Evolutionary conservation across 2,797 vertebrate genomes (phyloP).

Genomic region (Potorous gilbertii): DNA sequence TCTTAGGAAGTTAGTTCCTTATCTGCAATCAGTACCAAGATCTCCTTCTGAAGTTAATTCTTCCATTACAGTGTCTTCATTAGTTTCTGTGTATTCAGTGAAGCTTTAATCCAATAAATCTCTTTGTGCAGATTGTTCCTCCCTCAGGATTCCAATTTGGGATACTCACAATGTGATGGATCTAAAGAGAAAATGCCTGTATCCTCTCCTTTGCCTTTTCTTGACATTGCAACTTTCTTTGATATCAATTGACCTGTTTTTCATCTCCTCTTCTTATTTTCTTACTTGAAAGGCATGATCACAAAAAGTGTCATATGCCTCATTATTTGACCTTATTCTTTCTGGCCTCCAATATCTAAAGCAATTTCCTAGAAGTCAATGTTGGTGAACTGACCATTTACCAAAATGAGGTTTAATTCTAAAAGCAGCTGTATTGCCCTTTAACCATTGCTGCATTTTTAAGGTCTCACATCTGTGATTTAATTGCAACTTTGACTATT

Average conservation of each 20-base stretch:
- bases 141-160: neutral
- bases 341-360: neutral
- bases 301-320: neutral
- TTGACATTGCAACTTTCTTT: conserved; percentile 14
- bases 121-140: neutral
- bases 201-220: conserved; percentile 23
- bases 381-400: neutral
- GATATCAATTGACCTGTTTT: conserved; percentile 13
- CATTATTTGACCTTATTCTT: rapidly evolving
- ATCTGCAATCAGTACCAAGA: conserved; percentile 18
- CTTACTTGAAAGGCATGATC: neutral
- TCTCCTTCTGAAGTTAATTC: conserved; percentile 51
- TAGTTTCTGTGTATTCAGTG: neutral
- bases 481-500: conserved; percentile 11
- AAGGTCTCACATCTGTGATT: neutral
- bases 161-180: conserved; percentile 4
- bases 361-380: neutral
- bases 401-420: neutral
- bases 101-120: neutral
- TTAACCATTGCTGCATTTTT: neutral
- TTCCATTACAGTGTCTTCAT: conserved; percentile 43
- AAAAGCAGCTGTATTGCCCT: neutral
- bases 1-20: conserved; percentile 35
- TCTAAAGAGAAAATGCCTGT: conserved; percentile 20
- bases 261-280: conserved; percentile 48